Conservation (phyloP, 2,113 vertebrate species). For the Cavia porcellus region DNA sequence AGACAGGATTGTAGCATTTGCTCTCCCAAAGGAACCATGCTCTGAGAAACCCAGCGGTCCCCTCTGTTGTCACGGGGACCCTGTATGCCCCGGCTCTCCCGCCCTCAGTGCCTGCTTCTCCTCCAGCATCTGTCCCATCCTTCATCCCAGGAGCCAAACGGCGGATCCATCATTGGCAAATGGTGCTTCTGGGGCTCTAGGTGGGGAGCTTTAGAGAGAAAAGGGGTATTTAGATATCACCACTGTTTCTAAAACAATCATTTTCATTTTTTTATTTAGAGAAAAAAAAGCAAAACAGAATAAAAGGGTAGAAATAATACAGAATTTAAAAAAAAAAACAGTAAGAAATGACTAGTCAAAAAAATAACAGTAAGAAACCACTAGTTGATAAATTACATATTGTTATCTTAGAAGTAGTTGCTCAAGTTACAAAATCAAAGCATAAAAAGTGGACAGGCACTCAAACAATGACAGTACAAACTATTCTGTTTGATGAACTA, state of each 20-base stretch:
- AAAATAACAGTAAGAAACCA: too few species aligned
- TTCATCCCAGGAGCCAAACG: neutral
- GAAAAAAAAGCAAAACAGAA: too few species aligned
- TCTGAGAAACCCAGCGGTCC: neutral
- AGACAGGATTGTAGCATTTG: neutral
- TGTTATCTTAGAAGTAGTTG: too few species aligned
- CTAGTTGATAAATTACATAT: too few species aligned
- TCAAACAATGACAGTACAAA: too few species aligned
- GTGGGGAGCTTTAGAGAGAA: neutral
- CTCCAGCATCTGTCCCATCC: neutral
- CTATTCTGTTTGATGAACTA: too few species aligned
- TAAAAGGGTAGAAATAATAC: too few species aligned
- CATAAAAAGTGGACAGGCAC: too few species aligned
- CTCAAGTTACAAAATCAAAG: too few species aligned
- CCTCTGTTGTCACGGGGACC: neutral
- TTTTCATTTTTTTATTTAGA: neutral
- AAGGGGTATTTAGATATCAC: neutral
- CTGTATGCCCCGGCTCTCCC: too few species aligned
- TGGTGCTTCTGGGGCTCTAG: neutral
- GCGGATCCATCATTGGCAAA: neutral
- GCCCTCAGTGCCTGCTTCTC: neutral
- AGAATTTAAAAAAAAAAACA: too few species aligned
- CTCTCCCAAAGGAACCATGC: neutral
- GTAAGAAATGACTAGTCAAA: too few species aligned
- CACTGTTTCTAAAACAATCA: neutral